Evolutionary conservation across 2,113 vertebrate genomes (phyloP), one percentile per base, ranked within the genome.

Genomic region (Hemicordylus capensis): DNA sequence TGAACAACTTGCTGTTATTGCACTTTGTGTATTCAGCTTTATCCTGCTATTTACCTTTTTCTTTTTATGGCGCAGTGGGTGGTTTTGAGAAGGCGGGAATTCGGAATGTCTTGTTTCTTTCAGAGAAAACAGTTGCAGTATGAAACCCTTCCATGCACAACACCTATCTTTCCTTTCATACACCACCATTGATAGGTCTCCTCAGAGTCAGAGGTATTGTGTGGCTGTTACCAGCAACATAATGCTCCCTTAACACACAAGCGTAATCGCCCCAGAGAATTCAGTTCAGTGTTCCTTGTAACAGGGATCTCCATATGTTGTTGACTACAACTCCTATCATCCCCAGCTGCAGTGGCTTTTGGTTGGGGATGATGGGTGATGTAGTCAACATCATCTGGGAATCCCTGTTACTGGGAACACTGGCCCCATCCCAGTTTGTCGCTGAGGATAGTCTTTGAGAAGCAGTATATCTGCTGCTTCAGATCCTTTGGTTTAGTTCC

Each of bases 1-100:
- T 90, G 95, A 95, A 93, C 86, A 91, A 86, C 87, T 93, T 89
- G 76, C 0, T 10, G 89, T 92, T 95, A 24, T 91, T 89, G 77
- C 78, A 28, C 73, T 87, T 77, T 67, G 87, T 91, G 81, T 92
- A 90, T 92, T 92, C 87, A 85, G 92, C 91, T 93, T 93, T 93
- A 80, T 83, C 94, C 93, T 89, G 84, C 92, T 28, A 7, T 20
- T 39, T 73, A 82, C 61, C 1, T 76, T 44, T 19, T 78, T 19
- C 31, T 54, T n/a, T 48, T n/a, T 85, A 93, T 88, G 63, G 72
- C 92, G 89, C 89, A 89, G 66, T 92, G 89, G 88, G 75, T 1
- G 24, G 75, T 87, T 51, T 42, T 72, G 42, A 51, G 80, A 84
- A 92, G 80, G 70, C 44, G 84, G 82, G 90, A 90, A 91, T 85